A percentile compares a stretch with the other conserved stretches of the same genome.
phyloP scores from a whole-genome alignment of 2,113 vertebrate genomes.

The Cathartes aura region DNA sequence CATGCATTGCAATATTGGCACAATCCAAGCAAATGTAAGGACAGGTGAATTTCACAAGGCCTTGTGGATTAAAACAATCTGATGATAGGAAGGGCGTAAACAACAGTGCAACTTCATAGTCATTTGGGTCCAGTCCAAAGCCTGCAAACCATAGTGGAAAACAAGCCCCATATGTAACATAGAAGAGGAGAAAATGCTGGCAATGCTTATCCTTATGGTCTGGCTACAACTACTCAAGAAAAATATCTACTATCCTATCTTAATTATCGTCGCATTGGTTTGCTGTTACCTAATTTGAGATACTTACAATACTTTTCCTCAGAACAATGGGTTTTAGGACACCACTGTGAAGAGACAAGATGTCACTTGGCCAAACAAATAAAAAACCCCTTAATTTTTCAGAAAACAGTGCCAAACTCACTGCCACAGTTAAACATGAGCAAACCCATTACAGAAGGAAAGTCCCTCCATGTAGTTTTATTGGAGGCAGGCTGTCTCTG shows the following conservation, averaged over 20 bases:
- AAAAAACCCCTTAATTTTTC: accelerated
- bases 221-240: not conserved
- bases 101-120: not conserved
- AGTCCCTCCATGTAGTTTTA: not conserved
- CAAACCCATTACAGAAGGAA: not conserved
- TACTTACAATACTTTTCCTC: not conserved
- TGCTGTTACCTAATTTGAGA: not conserved
- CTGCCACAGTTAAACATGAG: not conserved
- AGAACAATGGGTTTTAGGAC: not conserved
- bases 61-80: not conserved
- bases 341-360: not conserved
- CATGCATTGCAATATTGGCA: not conserved
- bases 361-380: not conserved
- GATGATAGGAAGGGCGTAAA: not conserved
- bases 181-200: not conserved
- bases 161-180: not conserved
- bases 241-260: not conserved
- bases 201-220: not conserved
- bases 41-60: not conserved
- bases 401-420: not conserved
- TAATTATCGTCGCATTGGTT: not conserved
- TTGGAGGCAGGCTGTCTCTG: not conserved
- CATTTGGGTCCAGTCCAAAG: not conserved
- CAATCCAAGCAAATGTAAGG: not conserved
- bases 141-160: not conserved